Conservation (phyloP, 2,888 invertebrate species). For the Leucophora obtusa region DNA sequence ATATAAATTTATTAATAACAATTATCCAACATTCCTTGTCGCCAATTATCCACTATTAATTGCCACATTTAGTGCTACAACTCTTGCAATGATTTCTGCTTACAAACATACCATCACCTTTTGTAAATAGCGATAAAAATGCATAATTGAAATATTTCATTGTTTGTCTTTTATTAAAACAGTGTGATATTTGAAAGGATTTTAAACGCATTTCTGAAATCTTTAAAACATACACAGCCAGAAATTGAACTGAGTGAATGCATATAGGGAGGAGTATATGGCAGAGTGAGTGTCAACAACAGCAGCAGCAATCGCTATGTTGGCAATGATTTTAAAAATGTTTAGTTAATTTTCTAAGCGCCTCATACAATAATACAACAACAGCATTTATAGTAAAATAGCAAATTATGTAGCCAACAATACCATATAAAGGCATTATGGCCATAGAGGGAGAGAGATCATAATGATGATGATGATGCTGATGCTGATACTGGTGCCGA, state of each 20-base stretch:
- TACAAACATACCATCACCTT: constrained; percentile 49
- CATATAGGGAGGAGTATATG: neutral
- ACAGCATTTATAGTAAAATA: constrained; percentile 55
- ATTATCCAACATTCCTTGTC: constrained; percentile 41
- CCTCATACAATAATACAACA: constrained; percentile 36
- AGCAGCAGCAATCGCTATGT: constrained; percentile 35
- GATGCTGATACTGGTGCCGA: constrained; percentile 23
- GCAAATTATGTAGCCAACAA: constrained; percentile 60
- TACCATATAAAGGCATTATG: constrained; percentile 51
- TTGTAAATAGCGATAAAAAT: constrained; percentile 52
- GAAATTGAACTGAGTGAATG: constrained; percentile 44
- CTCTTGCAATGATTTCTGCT: neutral
- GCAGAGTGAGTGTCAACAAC: constrained; percentile 1
- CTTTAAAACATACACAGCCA: constrained; percentile 18
- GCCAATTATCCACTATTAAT: constrained; percentile 45
- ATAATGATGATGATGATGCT: constrained; percentile 27
- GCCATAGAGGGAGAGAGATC: constrained; percentile 58
- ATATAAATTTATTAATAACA: constrained; percentile 35
- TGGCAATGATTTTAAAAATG: constrained; percentile 59
- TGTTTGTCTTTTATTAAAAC: constrained; percentile 17
- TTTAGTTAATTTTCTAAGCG: constrained; percentile 63
- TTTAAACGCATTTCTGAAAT: constrained; percentile 56
- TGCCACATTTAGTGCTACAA: constrained; percentile 3
- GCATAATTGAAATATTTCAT: constrained; percentile 55
- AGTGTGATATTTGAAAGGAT: constrained; percentile 47